Conservation (phyloP, 2,797 vertebrate species). For the Mormyrus proboscirostris region DNA sequence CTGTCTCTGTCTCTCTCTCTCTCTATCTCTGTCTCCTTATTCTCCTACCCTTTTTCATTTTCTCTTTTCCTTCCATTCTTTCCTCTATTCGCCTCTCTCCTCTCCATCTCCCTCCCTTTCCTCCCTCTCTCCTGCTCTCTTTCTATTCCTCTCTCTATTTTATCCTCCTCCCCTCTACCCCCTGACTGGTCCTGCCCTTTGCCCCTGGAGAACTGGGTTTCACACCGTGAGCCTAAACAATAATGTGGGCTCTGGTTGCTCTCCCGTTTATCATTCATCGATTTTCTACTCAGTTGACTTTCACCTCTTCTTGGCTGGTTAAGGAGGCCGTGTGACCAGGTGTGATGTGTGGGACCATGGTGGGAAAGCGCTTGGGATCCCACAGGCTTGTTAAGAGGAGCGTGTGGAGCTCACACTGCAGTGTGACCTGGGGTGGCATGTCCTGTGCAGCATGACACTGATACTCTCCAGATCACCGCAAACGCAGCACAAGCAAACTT, state of each 20-base stretch:
- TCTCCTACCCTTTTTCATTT: background rate
- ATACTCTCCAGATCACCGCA: background rate
- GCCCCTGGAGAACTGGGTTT: constrained; percentile 56
- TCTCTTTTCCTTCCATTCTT: background rate
- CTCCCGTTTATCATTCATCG: constrained; percentile 57
- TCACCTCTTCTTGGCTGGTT: background rate
- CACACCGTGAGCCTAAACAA: constrained; percentile 60
- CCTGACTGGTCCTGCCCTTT: constrained; percentile 33
- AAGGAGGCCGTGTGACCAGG: background rate
- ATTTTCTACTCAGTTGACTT: background rate
- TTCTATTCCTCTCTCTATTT: constrained; percentile 24
- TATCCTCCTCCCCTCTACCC: background rate
- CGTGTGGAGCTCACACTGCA: background rate
- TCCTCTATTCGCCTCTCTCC: background rate
- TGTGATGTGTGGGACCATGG: background rate
- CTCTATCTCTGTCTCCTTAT: background rate
- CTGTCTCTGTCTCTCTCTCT: background rate
- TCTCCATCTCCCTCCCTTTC: constrained; percentile 28
- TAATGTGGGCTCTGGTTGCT: constrained; percentile 65
- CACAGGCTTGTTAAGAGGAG: background rate
- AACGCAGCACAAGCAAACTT: background rate
- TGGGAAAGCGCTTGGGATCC: background rate
- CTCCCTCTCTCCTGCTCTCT: constrained; percentile 37
- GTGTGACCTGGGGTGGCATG: background rate
- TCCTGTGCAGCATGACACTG: background rate